phyloP scores from a whole-genome alignment of 1,140 invertebrate species.

The Tetranychus cinnabarinus region DNA sequence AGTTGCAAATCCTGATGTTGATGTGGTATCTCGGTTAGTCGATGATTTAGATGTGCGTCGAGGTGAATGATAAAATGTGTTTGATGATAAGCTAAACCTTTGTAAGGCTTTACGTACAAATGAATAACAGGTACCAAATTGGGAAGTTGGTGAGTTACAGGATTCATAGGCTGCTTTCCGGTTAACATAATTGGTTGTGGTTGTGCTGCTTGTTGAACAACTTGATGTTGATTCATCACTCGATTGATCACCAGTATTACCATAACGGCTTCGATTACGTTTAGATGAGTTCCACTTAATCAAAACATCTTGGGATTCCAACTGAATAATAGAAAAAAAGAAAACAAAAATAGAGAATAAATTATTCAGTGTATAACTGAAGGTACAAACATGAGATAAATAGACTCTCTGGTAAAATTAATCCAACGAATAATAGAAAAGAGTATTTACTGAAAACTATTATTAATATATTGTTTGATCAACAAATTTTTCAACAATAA shows the following conservation, averaged over 20 bases:
- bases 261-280: constrained; percentile 16
- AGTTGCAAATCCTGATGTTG: constrained; percentile 1
- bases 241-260: no score
- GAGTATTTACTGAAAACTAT: no score
- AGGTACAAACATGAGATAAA: no score
- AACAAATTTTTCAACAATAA: no score
- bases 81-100: constrained; percentile 6
- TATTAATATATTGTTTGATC: no score
- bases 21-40: background rate
- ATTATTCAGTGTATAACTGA: no score
- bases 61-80: background rate
- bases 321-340: constrained; percentile 23
- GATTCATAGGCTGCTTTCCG: constrained; percentile 2
- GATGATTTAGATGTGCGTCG: constrained; percentile 1
- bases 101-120: constrained; percentile 68
- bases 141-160: constrained; percentile 26
- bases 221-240: constrained; percentile 22
- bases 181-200: constrained; percentile 1
- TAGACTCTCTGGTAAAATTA: no score
- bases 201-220: background rate
- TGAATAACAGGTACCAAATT: constrained; percentile 74
- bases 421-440: no score
- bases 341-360: no score
- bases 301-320: constrained; percentile 74
- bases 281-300: constrained; percentile 66